Conservation (phyloP, 2,797 vertebrate genomes). For the Emys orbicularis region DNA sequence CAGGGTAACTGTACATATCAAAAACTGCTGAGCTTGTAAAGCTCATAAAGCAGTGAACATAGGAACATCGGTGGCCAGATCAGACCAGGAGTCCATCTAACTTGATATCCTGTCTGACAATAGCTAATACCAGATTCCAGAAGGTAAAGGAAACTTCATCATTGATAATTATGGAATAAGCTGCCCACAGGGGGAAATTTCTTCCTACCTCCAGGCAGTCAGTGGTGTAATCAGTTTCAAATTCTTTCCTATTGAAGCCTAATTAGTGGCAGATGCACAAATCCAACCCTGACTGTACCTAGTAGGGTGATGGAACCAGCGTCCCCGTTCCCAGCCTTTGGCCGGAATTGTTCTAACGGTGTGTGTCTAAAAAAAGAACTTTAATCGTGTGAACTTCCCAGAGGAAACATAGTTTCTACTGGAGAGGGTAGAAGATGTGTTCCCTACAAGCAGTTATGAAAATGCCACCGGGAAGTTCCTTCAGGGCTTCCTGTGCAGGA, state of each 20-base stretch:
- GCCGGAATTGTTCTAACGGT: fast-evolving
- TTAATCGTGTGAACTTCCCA: slow-evolving; percentile 7
- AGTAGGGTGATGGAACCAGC: background rate
- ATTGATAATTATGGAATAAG: background rate
- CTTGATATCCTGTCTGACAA: background rate
- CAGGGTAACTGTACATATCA: background rate
- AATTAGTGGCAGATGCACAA: fast-evolving
- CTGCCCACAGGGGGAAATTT: fast-evolving
- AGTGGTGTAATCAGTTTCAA: background rate
- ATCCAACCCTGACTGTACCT: background rate
- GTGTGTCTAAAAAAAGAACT: background rate
- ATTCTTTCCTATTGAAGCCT: background rate
- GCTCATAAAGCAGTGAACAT: background rate
- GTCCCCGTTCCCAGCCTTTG: background rate
- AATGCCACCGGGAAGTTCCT: background rate
- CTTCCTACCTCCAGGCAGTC: background rate
- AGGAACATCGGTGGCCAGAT: background rate
- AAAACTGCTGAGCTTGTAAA: background rate
- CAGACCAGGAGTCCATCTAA: background rate
- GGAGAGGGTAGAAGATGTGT: slow-evolving; percentile 14
- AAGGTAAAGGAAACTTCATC: background rate
- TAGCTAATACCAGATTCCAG: background rate
- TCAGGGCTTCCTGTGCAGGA: slow-evolving; percentile 52
- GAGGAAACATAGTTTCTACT: slow-evolving; percentile 45
- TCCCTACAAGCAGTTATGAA: background rate